Evolutionary conservation across 2,797 vertebrate genomes (phyloP), one percentile per base, ranked within the genome.

Genomic region (Luscinia luscinia): DNA sequence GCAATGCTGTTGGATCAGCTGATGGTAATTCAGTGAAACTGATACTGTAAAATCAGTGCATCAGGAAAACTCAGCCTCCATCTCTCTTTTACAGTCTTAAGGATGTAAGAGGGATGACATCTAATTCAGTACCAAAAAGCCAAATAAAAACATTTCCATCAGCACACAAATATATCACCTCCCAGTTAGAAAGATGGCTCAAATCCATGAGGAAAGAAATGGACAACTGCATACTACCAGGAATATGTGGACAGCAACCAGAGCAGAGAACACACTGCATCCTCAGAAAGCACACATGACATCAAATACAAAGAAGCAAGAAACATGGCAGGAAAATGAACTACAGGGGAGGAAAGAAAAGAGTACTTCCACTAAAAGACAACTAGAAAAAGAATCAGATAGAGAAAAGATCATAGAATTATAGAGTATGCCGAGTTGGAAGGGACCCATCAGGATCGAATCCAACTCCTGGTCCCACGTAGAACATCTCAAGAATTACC

Each of bases 401-500:
- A 16, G 38, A 87, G 59, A 89, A 79, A 86, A 72, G 34, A 24
- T 17, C 38, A 36, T 3, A 55, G 18, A 26, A 84, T 45, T 23
- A 63, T 1, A 46, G 20, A 70, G 34, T 36, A 34, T 17, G 12
- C 21, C 36, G 26, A 64, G n/a, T 27, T 41, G 38, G 24, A 77
- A 64, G 21, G 24, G 24, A 77, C 6, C 11, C 12, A 34, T 45
- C 38, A 70, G 13, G 14, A 77, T 14, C 0, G 0, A 77, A 18
- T 77, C 40, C 40, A 45, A 20, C 28, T 34, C 28, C 21, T 34
- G 28, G 28, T n/a, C 28, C n/a, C 22, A 40, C 7, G 9, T 1
- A 46, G 45, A 45, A 58, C 18, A 89, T 8, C 34, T 21, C n/a
- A 46, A 46, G 21, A 34, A 84, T 40, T 24, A 57, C 12, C n/a